Percentiles rank a stretch among this genome's conserved stretches.
These are phyloP conservation scores for Onthophagus taurus DNA, from an alignment of 1,140 invertebrate species.

Conservation along the genomic window DNA sequence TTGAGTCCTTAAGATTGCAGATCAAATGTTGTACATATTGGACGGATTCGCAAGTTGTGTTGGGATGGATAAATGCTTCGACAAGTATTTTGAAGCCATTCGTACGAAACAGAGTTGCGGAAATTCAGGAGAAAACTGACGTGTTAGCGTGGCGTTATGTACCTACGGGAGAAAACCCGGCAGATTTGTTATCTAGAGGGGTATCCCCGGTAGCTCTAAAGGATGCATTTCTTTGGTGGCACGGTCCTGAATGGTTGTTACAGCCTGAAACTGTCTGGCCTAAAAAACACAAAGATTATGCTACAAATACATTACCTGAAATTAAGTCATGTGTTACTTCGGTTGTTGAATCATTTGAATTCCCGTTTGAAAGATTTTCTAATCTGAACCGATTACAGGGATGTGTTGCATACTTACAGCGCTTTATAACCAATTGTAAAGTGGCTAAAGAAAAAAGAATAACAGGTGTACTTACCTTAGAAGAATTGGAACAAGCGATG, in stretches of 20 bases:
- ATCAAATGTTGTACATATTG: constrained; percentile 14
- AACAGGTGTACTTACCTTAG: too few species aligned
- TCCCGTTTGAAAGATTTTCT: constrained; percentile 6
- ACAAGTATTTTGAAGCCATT: constrained; percentile 30
- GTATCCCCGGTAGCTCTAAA: background rate
- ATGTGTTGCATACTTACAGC: background rate
- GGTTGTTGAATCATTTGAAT: background rate
- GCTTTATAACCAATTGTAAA: constrained; percentile 7
- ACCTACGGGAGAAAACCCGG: constrained; percentile 5
- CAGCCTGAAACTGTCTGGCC: background rate
- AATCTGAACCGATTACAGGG: background rate
- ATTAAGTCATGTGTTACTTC: too few species aligned
- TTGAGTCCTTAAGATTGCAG: constrained; percentile 8
- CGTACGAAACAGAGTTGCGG: constrained; percentile 32
- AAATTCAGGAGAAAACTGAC: constrained; percentile 25
- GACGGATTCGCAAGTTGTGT: constrained; percentile 22
- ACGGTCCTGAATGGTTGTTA: background rate
- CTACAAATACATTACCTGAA: background rate
- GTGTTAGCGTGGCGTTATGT: constrained; percentile 25
- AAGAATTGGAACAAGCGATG: too few species aligned
- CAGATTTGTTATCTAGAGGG: constrained; percentile 4
- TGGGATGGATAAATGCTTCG: constrained; percentile 24
- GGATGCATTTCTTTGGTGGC: constrained; percentile 2
- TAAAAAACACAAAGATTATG: background rate
- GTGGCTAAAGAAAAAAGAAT: background rate